phyloP scores from a whole-genome alignment of 2,797 vertebrate species.

The Ceyx erithaca region DNA sequence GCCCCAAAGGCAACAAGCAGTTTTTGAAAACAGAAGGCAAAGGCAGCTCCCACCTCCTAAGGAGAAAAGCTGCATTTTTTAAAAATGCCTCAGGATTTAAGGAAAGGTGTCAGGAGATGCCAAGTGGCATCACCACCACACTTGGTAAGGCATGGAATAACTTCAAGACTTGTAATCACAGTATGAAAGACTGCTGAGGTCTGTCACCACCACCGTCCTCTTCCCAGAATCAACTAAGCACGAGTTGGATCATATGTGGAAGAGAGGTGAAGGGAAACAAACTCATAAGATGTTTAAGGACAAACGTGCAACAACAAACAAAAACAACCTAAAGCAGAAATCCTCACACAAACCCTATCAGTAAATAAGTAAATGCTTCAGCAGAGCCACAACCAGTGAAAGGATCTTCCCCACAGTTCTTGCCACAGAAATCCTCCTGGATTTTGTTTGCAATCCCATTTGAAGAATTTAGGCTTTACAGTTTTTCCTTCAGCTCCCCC shows the following conservation, averaged over 20 bases:
- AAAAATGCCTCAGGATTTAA: background rate
- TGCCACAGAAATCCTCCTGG: background rate
- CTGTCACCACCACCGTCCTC: background rate
- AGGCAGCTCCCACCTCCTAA: background rate
- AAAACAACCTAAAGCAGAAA: background rate
- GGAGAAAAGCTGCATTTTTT: fast-evolving
- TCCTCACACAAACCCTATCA: background rate
- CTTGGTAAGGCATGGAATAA: background rate
- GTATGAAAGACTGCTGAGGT: background rate
- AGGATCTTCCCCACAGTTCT: background rate
- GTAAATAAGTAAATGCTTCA: background rate
- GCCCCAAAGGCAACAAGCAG: background rate
- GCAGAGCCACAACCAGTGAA: background rate
- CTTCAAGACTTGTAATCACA: background rate
- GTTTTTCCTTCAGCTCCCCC: background rate
- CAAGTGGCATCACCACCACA: background rate
- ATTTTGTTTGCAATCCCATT: background rate
- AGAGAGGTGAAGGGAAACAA: background rate
- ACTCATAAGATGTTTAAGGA: background rate
- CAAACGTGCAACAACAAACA: background rate
- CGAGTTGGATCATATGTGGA: background rate
- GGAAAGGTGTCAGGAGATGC: background rate
- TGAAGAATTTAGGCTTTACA: background rate
- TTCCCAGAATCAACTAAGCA: background rate
- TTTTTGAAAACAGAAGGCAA: background rate